Conservation (phyloP, 2,888 invertebrate genomes). For the Keiferia lycopersicella region DNA sequence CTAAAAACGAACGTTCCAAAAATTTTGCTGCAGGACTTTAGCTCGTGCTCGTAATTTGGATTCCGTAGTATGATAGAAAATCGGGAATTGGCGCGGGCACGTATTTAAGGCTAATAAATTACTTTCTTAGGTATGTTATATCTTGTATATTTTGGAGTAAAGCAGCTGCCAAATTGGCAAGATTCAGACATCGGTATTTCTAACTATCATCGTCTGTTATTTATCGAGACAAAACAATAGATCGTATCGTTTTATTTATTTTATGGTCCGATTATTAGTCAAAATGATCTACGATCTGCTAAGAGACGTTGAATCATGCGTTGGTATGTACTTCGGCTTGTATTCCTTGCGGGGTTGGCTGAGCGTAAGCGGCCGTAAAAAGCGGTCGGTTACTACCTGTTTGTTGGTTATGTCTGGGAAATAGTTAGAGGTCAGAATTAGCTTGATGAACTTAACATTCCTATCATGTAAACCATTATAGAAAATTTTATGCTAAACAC, state of each 20-base stretch:
- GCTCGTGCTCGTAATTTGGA: too few relatives aligned
- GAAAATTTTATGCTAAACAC: too few relatives aligned
- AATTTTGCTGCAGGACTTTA: too few relatives aligned
- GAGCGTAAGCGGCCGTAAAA: too few relatives aligned
- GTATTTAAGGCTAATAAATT: background rate
- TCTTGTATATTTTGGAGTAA: background rate
- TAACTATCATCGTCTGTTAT: background rate
- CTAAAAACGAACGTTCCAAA: too few relatives aligned
- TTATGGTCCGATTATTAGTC: constrained; percentile 20
- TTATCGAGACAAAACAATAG: constrained; percentile 6
- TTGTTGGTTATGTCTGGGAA: too few relatives aligned
- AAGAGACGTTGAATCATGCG: background rate
- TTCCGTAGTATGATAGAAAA: background rate
- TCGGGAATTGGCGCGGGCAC: background rate
- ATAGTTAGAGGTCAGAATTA: too few relatives aligned
- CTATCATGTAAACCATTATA: too few relatives aligned
- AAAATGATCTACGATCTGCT: constrained; percentile 4
- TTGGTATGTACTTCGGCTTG: too few relatives aligned
- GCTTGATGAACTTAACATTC: too few relatives aligned
- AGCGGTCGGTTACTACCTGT: too few relatives aligned
- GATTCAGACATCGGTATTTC: background rate
- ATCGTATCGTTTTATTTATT: constrained; percentile 6
- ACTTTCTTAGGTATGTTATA: background rate
- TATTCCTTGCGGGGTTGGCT: too few relatives aligned
- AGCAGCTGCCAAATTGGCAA: constrained; percentile 7